phyloP scores from a whole-genome alignment of 2,797 vertebrate genomes.

The Huso huso region DNA sequence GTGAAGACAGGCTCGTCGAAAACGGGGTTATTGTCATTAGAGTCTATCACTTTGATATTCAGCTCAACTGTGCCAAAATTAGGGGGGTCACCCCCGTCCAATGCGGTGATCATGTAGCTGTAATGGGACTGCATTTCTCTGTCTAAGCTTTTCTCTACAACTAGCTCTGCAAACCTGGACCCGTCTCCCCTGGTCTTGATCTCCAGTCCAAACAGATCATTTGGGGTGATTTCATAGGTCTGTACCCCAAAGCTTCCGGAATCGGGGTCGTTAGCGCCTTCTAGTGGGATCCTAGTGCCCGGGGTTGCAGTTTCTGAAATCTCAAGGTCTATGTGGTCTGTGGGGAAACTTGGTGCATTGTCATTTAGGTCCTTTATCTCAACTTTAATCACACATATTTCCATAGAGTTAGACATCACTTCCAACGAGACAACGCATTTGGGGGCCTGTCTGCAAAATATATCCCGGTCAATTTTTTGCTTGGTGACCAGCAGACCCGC shows the following conservation, averaged over 20 bases:
- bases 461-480: conserved; percentile 94
- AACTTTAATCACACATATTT: conserved; percentile 96
- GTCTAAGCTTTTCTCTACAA: conserved; percentile 91
- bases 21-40: conserved; percentile 95
- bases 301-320: conserved; percentile 94
- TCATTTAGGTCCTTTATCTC: conserved; percentile 97
- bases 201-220: conserved; percentile 91
- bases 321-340: conserved; percentile 87
- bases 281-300: conserved; percentile 87
- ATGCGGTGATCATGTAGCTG: conserved; percentile 84
- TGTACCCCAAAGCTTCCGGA: conserved; percentile 91
- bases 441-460: conserved; percentile 86
- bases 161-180: conserved; percentile 91
- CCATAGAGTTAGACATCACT: conserved; percentile 99
- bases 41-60: conserved; percentile 91
- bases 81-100: conserved; percentile 90
- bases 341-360: conserved; percentile 89
- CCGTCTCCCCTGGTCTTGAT: conserved; percentile 93
- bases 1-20: conserved; percentile 88
- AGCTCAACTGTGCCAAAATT: conserved; percentile 89
- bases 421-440: conserved; percentile 93
- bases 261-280: conserved; percentile 94
- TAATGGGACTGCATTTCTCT: conserved; percentile 92
- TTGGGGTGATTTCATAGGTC: conserved; percentile 91
- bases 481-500: conserved; percentile 91